Percentiles rank a stretch among this genome's conserved stretches.
phyloP scores from a whole-genome alignment of 2,797 vertebrate species.

The Pangasius larnaudii region DNA sequence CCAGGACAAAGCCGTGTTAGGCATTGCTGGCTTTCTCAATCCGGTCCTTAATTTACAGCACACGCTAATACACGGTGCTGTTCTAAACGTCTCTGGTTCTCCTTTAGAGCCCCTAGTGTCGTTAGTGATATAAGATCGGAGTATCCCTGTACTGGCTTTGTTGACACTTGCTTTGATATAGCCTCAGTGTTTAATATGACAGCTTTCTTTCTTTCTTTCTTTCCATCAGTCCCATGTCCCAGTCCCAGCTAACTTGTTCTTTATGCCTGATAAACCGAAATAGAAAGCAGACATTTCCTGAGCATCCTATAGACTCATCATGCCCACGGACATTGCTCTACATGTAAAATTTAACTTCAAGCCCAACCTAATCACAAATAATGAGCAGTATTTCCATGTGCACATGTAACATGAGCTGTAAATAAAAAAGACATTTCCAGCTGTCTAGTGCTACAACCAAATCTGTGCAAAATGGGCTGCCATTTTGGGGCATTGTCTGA shows the following conservation, averaged over 20 bases:
- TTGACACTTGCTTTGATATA: neutral
- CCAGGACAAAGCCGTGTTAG: slow-evolving; percentile 49
- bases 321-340: neutral
- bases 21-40: neutral
- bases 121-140: neutral
- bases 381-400: neutral
- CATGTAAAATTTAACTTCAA: neutral
- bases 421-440: neutral
- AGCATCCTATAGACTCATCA: neutral
- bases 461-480: neutral
- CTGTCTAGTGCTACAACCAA: neutral
- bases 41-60: neutral
- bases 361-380: neutral
- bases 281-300: neutral
- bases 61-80: neutral
- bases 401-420: neutral
- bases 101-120: neutral
- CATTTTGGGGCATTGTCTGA: neutral
- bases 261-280: neutral
- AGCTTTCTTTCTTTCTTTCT: neutral
- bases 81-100: neutral
- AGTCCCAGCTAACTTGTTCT: neutral
- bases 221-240: too few species aligned
- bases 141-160: neutral
- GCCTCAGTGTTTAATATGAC: neutral